Percentiles rank a stretch among this genome's conserved stretches.
Evolutionary conservation across 2,113 vertebrate species (phyloP).

Genomic region (Caretta caretta): DNA sequence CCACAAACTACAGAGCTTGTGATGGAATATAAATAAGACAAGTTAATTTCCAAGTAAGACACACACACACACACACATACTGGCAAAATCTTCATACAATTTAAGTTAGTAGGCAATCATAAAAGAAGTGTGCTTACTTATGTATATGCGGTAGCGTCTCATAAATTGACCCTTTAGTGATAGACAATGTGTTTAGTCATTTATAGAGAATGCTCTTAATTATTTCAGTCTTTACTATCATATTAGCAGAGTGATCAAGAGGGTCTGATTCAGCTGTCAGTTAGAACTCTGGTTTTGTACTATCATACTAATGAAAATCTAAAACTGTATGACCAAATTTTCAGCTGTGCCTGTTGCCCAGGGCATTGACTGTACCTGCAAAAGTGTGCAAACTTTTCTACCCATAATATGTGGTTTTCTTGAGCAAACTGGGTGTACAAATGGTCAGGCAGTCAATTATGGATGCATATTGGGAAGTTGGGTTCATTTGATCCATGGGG

Average conservation of each 20-base stretch:
- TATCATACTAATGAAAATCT: not conserved
- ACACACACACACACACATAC: not conserved
- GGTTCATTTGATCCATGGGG: too few species aligned
- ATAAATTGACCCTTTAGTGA: not conserved
- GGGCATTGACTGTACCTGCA: not conserved
- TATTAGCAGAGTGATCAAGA: not conserved
- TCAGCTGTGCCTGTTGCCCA: not conserved
- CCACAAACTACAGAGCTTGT: conserved; percentile 1
- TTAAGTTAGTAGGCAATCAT: not conserved
- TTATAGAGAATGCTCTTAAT: not conserved
- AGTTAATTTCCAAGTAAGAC: conserved; percentile 61
- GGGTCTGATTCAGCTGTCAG: rapidly evolving
- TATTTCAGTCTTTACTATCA: not conserved
- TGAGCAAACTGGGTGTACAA: not conserved
- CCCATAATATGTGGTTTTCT: rapidly evolving
- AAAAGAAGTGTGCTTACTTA: not conserved
- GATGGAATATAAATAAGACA: conserved; percentile 35
- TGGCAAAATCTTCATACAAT: conserved; percentile 30
- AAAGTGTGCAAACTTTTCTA: not conserved
- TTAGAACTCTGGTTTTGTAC: not conserved
- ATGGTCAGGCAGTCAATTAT: not conserved
- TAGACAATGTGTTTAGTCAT: not conserved
- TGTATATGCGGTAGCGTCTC: not conserved
- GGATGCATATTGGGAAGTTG: not conserved
- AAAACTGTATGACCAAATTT: not conserved